Evolutionary conservation across 2,888 invertebrate genomes (phyloP), one percentile per base, ranked within the genome.

Genomic region (Ophion costatus): DNA sequence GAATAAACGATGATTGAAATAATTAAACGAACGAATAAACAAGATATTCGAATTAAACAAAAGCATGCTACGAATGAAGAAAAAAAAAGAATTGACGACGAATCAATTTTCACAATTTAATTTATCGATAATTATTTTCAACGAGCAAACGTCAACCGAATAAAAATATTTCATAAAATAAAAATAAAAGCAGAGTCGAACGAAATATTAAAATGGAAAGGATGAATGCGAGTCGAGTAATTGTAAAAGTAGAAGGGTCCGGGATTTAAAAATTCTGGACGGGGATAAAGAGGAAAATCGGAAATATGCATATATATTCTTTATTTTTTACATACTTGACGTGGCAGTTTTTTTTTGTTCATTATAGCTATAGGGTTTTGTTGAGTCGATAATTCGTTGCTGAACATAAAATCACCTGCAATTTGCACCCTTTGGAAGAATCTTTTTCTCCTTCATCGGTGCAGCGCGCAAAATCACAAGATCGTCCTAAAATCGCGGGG

Each of bases 261-360:
- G 7, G 45, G 45, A 11, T 45, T 9, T 0, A 17, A 51, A 51
- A 51, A 5, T 2, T 17, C 17, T 3, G 51, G 14, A 51, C 3
- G 3, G 5, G 51, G 51, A 51, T 17, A 17, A 51, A 14, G 17
- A 51, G 14, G 14, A 17, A 51, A 51, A 51, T 17, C 51, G 17
- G 51, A 51, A 51, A 51, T 71, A 33, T 20, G 57, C 38, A 74
- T 74, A 24, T 73, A 59, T 59, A 73, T 14, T 59, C 56, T 56
- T 56, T 22, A 9, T 56, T 24, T 61, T 73, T 73, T 73, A 73
- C 73, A 73, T n/a, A 57, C n/a, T 71, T 73, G 33, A 59, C 59
- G 59, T 59, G 73, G 59, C 73, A 73, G 73, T 73, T 71, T 20
- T 45, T 22, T 63, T 67, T 63, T 61, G 9, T 38, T 61, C 59